phyloP scores from a whole-genome alignment of 2,888 invertebrate species.

The Aphrophora alni region DNA sequence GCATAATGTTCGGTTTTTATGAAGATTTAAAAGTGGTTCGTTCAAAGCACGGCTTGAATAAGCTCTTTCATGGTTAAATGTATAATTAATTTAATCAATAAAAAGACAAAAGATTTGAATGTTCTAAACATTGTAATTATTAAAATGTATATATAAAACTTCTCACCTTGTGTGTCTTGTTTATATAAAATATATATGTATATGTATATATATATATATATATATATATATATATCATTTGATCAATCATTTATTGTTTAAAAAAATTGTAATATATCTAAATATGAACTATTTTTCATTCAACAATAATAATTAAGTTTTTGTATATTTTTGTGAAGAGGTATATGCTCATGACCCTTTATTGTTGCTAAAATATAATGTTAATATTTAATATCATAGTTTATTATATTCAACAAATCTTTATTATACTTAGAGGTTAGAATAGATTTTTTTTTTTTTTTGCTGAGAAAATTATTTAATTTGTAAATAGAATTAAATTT shows the following conservation, averaged over 20 bases:
- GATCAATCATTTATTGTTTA: slow-evolving; percentile 28
- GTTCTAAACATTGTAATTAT: slow-evolving; percentile 26
- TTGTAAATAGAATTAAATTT: not conserved
- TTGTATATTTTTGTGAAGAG: slow-evolving; percentile 39
- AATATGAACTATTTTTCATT: slow-evolving; percentile 33
- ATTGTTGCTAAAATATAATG: slow-evolving; percentile 30
- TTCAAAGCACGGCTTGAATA: slow-evolving; percentile 14
- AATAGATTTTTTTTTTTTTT: not conserved
- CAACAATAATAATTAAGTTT: slow-evolving; percentile 28
- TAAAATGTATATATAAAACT: slow-evolving; percentile 33
- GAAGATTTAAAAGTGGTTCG: slow-evolving; percentile 35
- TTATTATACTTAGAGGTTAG: not conserved
- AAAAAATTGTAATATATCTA: slow-evolving; percentile 17
- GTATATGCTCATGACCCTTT: slow-evolving; percentile 32
- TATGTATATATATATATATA: no score
- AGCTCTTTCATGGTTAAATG: slow-evolving; percentile 17
- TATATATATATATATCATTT: no score
- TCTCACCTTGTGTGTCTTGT: slow-evolving; percentile 42
- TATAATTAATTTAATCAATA: not conserved
- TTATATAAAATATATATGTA: no score
- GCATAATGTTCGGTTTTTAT: not conserved
- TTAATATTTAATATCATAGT: slow-evolving; percentile 18
- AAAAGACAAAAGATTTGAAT: slow-evolving; percentile 34
- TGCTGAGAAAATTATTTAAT: not conserved
- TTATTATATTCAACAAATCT: not conserved